phyloP scores from a whole-genome alignment of 1,140 invertebrate species.

The Trachelipus rathkii region DNA sequence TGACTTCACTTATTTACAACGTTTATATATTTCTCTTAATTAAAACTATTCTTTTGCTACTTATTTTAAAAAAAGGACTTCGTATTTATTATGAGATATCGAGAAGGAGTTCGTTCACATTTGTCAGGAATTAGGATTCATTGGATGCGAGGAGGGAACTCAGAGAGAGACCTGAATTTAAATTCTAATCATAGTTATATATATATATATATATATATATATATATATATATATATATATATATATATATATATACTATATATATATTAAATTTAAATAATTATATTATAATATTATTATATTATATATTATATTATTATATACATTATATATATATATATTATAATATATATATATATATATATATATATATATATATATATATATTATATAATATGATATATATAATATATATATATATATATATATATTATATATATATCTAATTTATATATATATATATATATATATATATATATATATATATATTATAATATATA shows the following conservation, averaged over 20 bases:
- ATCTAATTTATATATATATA: neutral
- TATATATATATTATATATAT: slow-evolving; percentile 13
- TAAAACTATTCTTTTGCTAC: no score
- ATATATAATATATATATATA: neutral
- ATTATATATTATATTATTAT: neutral
- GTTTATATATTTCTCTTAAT: no score
- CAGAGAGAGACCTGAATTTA: no score
- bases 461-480: neutral
- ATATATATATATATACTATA: neutral
- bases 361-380: slow-evolving; percentile 11
- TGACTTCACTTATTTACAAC: no score
- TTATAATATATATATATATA: neutral
- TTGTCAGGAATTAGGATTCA: no score
- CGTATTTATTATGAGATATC: no score
- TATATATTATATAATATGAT: slow-evolving; percentile 8
- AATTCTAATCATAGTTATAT: no score
- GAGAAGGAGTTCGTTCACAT: no score
- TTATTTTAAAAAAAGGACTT: no score
- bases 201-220: neutral
- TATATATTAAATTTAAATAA: no score
- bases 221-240: slow-evolving; percentile 13
- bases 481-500: slow-evolving; percentile 13
- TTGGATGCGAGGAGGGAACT: no score
- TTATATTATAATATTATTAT: no score
- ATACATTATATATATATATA: slow-evolving; percentile 9